A percentile compares a stretch with the other conserved stretches of the same genome.
phyloP scores from a whole-genome alignment of 2,797 vertebrate genomes.

The Trematomus bernacchii region DNA sequence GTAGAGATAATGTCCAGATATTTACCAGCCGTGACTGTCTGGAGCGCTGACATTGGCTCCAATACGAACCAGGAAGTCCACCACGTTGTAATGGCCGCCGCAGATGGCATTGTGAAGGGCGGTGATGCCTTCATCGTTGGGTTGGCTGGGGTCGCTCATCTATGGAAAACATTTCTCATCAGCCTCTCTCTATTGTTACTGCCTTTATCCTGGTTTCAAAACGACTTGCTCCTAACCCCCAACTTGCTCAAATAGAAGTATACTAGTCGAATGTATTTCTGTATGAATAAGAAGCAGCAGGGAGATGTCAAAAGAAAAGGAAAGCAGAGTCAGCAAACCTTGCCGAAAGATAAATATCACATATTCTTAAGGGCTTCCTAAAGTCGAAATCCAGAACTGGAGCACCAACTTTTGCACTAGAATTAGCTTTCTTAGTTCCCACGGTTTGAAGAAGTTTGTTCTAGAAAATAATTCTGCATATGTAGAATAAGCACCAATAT shows the following conservation, averaged over 20 bases:
- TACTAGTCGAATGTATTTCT: constrained; percentile 2
- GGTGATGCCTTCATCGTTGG: constrained; percentile 95
- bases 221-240: neutral
- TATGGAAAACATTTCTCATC: constrained; percentile 52
- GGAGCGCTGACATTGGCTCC: constrained; percentile 92
- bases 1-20: neutral
- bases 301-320: neutral
- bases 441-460: neutral
- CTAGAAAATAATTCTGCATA: too few relatives aligned
- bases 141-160: constrained; percentile 92
- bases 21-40: constrained; percentile 94
- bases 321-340: constrained; percentile 22
- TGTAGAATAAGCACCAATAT: too few relatives aligned
- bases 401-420: neutral
- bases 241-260: constrained; percentile 3
- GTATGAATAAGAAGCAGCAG: constrained; percentile 2
- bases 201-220: neutral
- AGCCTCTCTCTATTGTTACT: neutral
- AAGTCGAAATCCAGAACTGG: constrained; percentile 20
- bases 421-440: neutral
- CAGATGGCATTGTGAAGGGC: constrained; percentile 95
- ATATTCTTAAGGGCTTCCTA: constrained; percentile 5
- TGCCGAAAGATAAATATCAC: constrained; percentile 28
- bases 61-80: constrained; percentile 90
- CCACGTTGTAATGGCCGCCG: constrained; percentile 89